Conservation (phyloP, 2,888 invertebrate genomes). For the Perithous albicinctus region DNA sequence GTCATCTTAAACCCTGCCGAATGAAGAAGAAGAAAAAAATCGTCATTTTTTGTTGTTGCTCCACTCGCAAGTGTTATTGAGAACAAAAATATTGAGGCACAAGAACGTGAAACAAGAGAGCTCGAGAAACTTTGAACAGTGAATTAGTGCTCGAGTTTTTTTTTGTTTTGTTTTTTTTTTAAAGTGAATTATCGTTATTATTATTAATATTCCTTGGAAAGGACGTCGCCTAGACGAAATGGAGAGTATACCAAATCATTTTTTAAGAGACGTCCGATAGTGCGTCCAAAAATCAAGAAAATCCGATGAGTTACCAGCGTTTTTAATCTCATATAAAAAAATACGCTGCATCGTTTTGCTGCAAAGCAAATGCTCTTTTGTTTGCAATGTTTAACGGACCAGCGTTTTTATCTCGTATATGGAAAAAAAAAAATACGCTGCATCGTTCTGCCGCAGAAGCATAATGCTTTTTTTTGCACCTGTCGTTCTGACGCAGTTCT, state of each 20-base stretch:
- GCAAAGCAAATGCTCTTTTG: not conserved
- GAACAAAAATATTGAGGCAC: conserved; percentile 4
- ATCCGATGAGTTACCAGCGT: not conserved
- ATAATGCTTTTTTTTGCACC: conserved; percentile 20
- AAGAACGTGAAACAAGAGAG: conserved; percentile 16
- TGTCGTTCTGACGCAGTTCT: conserved; percentile 27
- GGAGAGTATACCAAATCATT: conserved; percentile 29
- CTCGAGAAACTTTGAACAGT: conserved; percentile 21
- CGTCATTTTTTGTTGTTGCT: not conserved
- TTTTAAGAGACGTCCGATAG: conserved; percentile 12
- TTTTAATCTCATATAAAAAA: not conserved
- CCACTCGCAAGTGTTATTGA: not conserved
- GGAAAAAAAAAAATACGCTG: not conserved
- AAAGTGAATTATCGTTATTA: not conserved
- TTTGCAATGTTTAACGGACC: too few species aligned
- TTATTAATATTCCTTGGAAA: conserved; percentile 49
- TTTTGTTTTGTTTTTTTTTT: conserved; percentile 1
- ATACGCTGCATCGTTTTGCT: not conserved
- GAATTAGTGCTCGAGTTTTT: conserved; percentile 22
- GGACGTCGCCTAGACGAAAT: conserved; percentile 45
- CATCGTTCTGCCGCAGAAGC: conserved; percentile 9
- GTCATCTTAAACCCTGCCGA: not conserved
- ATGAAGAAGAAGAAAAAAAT: not conserved
- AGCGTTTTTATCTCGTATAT: not conserved
- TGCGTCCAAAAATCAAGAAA: not conserved